Evolutionary conservation across 2,888 invertebrate species (phyloP).

Genomic region (Branchellion lobata): DNA sequence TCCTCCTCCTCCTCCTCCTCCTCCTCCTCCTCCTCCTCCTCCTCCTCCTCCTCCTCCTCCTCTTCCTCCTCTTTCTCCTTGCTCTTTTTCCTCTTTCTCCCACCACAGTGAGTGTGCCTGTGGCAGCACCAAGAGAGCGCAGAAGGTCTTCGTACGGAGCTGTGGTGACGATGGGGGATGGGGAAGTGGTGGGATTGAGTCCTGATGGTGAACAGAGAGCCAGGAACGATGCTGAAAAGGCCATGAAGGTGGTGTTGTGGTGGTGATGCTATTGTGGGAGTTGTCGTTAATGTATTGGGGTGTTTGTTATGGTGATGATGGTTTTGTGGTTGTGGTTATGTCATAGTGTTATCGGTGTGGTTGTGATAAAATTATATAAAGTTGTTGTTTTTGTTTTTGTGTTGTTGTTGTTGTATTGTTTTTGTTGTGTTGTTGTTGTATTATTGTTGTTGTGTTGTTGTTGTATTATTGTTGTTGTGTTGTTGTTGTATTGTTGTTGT

Average conservation of each 20-base stretch:
- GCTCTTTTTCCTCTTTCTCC: background rate
- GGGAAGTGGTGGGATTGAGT: background rate
- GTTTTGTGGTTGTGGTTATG: background rate
- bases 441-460: too few relatives aligned
- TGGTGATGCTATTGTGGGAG: background rate
- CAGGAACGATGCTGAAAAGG: constrained; percentile 43
- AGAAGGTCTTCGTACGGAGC: constrained; percentile 6
- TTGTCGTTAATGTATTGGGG: background rate
- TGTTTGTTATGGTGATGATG: too few relatives aligned
- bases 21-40: background rate
- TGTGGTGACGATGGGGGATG: background rate
- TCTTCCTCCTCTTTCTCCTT: background rate
- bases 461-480: background rate
- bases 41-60: background rate
- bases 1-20: background rate
- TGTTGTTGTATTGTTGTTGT: background rate
- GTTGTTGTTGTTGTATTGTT: too few relatives aligned
- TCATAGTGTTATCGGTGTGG: background rate
- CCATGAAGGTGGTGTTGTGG: constrained; percentile 47
- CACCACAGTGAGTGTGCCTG: background rate
- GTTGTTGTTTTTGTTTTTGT: background rate
- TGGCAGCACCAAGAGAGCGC: background rate
- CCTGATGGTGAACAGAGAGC: constrained; percentile 42
- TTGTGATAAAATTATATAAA: too few relatives aligned
- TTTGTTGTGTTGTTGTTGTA: background rate